Conservation (phyloP, 1,140 invertebrate genomes). For the Hirudo medicinalis region DNA sequence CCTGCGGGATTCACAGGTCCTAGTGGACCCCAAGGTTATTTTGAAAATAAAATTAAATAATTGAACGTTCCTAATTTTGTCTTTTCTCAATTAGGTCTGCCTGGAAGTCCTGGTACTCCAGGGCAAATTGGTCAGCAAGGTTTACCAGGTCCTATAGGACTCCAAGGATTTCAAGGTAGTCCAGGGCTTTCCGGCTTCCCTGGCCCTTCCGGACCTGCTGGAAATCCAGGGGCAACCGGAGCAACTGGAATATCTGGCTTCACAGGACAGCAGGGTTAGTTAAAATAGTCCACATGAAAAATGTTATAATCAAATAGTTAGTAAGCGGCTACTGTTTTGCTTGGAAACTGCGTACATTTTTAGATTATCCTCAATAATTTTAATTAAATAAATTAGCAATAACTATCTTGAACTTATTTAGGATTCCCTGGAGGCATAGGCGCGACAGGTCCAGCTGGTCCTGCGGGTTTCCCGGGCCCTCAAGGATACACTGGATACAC, state of each 20-base stretch:
- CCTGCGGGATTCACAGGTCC: conserved; percentile 23
- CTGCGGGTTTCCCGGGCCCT: background rate
- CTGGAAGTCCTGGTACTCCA: conserved; percentile 22
- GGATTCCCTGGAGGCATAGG: background rate
- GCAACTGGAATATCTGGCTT: background rate
- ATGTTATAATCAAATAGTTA: background rate
- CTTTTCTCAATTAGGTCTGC: conserved; percentile 13
- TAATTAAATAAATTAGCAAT: background rate
- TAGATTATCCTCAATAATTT: background rate
- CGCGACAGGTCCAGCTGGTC: conserved; percentile 10
- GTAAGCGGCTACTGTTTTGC: background rate
- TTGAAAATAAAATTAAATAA: too few relatives aligned
- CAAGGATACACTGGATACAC: conserved; percentile 11
- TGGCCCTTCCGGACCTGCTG: conserved; percentile 1
- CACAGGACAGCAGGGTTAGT: conserved; percentile 3
- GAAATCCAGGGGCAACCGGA: background rate
- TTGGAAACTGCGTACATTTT: background rate
- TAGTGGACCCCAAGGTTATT: too few relatives aligned
- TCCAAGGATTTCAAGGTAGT: background rate
- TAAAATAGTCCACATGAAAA: background rate
- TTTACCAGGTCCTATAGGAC: background rate
- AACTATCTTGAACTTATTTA: conserved; percentile 1
- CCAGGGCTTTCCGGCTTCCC: background rate
- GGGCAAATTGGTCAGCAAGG: conserved; percentile 24
- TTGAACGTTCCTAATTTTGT: too few relatives aligned